Conservation (phyloP, 2,888 invertebrate species). For the Metacarcinus magister region DNA sequence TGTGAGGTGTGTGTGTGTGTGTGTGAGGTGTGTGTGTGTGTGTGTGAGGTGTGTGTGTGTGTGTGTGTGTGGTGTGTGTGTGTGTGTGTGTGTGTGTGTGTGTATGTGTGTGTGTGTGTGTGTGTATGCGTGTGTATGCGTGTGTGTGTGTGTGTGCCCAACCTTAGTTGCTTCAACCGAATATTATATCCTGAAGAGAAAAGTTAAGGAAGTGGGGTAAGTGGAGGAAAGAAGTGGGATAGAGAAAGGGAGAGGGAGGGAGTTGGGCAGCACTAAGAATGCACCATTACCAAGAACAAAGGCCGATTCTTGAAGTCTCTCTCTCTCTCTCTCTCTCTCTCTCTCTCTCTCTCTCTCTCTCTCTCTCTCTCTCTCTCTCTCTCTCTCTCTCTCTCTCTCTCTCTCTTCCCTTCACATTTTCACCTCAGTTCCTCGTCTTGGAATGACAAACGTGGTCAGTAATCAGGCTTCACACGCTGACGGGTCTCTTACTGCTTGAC, state of each 20-base stretch:
- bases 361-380: neutral
- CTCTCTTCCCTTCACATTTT: neutral
- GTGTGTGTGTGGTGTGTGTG: too few species aligned
- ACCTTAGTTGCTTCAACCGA: neutral
- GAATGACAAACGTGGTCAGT: too few species aligned
- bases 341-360: neutral
- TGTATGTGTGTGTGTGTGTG: conserved; percentile 27
- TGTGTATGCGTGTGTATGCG: neutral
- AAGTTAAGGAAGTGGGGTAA: too few species aligned
- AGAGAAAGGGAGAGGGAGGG: neutral
- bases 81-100: too few species aligned
- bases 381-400: neutral
- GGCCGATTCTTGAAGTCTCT: conserved; percentile 26
- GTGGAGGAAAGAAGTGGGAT: too few species aligned
- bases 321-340: neutral
- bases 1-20: too few species aligned
- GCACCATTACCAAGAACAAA: conserved; percentile 26
- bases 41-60: too few species aligned
- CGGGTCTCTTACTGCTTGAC: too few species aligned
- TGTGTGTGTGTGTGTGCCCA: neutral
- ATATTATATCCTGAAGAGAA: too few species aligned
- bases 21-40: too few species aligned
- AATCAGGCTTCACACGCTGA: too few species aligned
- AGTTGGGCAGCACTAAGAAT: neutral
- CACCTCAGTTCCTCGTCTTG: too few species aligned